These are phyloP conservation scores for Picus viridis DNA, from an alignment of 2,797 vertebrate genomes.

Conservation along the genomic window DNA sequence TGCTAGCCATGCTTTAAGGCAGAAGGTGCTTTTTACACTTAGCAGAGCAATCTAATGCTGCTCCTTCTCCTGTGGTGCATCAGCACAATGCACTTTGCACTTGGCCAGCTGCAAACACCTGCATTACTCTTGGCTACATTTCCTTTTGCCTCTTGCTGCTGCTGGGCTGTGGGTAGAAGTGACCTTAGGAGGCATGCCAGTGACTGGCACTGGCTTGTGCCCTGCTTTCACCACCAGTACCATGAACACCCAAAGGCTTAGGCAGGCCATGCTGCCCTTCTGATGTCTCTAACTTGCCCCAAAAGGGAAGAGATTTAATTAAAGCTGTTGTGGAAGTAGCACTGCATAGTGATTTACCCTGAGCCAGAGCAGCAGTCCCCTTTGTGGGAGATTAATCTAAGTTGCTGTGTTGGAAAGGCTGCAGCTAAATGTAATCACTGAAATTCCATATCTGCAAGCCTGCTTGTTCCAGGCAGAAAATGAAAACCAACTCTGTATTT, in stretches of 20 bases:
- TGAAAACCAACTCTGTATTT: constrained; percentile 39
- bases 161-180: not conserved
- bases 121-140: not conserved
- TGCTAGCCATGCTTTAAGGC: not conserved
- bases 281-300: not conserved
- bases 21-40: not conserved
- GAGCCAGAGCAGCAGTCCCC: not conserved
- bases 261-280: not conserved
- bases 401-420: not conserved
- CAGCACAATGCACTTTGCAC: not conserved
- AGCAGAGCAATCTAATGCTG: not conserved
- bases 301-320: not conserved
- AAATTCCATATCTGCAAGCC: not conserved
- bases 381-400: constrained; percentile 3
- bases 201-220: not conserved
- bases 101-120: not conserved
- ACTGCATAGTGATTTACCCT: not conserved
- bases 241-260: not conserved
- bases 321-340: not conserved
- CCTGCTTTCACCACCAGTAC: not conserved
- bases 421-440: not conserved
- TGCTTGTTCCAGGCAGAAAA: constrained; percentile 1
- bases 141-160: not conserved
- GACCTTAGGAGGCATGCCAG: not conserved
- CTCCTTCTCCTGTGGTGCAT: not conserved